Conservation (phyloP, 2,888 invertebrate species). For the Epistrophe eligans region DNA sequence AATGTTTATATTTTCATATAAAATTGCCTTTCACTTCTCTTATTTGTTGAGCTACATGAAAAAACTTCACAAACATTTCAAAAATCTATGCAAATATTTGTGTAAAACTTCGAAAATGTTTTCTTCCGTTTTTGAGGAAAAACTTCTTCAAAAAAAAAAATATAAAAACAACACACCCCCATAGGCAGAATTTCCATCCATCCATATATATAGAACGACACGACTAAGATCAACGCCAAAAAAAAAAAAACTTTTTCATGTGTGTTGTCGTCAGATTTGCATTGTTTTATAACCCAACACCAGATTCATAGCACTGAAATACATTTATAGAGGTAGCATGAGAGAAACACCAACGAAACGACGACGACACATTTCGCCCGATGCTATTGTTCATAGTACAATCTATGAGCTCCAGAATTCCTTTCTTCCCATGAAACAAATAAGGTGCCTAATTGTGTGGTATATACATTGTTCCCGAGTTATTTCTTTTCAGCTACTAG, state of each 20-base stretch:
- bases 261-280: conserved; percentile 61
- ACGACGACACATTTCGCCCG: conserved; percentile 65
- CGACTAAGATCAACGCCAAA: conserved; percentile 34
- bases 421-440: conserved; percentile 70
- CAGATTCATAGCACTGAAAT: conserved; percentile 31
- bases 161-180: conserved; percentile 42
- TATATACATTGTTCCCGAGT: conserved; percentile 72
- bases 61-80: conserved; percentile 37
- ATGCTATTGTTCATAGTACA: conserved; percentile 62
- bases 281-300: conserved; percentile 65
- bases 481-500: conserved; percentile 41
- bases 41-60: neutral
- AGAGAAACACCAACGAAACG: conserved; percentile 57
- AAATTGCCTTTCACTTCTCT: neutral
- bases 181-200: conserved; percentile 2
- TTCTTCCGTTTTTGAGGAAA: conserved; percentile 50
- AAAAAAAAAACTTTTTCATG: conserved; percentile 71
- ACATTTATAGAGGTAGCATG: conserved; percentile 36
- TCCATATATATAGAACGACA: neutral
- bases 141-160: conserved; percentile 41
- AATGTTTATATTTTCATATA: neutral
- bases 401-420: conserved; percentile 71
- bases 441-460: conserved; percentile 76
- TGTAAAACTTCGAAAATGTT: conserved; percentile 51
- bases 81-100: conserved; percentile 62